A percentile compares a stretch with the other conserved stretches of the same genome.
These are phyloP conservation scores for Alviniconcha strummeri DNA, from an alignment of 2,888 invertebrate genomes.

Conservation along the genomic window DNA sequence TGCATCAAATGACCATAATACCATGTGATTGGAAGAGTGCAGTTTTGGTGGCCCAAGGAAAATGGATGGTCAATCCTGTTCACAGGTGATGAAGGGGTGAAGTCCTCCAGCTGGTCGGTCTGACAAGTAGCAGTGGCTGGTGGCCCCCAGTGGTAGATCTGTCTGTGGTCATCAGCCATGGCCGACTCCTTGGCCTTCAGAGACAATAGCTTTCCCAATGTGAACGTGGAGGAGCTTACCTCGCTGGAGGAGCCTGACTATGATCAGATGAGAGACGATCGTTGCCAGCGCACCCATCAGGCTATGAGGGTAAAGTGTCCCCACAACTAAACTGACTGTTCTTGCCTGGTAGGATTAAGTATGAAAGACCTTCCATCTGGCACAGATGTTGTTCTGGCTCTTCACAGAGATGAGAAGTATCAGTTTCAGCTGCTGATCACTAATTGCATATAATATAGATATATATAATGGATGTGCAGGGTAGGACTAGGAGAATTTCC, in stretches of 20 bases:
- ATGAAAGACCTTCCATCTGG: background rate
- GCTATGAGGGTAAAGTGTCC: constrained; percentile 5
- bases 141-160: too few relatives aligned
- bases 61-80: background rate
- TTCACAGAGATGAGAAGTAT: background rate
- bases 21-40: too few relatives aligned
- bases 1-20: too few relatives aligned
- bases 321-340: too few relatives aligned
- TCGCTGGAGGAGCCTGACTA: constrained; percentile 1
- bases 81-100: background rate
- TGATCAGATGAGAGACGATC: constrained; percentile 19
- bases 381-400: background rate
- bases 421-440: background rate
- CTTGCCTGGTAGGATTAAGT: background rate
- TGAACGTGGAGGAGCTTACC: background rate
- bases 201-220: background rate
- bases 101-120: too few relatives aligned
- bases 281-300: background rate
- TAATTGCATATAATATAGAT: background rate
- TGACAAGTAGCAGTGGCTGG: too few relatives aligned
- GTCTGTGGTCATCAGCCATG: background rate
- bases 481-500: too few relatives aligned
- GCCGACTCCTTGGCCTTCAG: background rate
- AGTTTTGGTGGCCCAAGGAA: background rate
- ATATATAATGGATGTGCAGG: background rate